These are phyloP conservation scores for Cephus pygmeus DNA, from an alignment of 2,888 invertebrate species.

Conservation along the genomic window DNA sequence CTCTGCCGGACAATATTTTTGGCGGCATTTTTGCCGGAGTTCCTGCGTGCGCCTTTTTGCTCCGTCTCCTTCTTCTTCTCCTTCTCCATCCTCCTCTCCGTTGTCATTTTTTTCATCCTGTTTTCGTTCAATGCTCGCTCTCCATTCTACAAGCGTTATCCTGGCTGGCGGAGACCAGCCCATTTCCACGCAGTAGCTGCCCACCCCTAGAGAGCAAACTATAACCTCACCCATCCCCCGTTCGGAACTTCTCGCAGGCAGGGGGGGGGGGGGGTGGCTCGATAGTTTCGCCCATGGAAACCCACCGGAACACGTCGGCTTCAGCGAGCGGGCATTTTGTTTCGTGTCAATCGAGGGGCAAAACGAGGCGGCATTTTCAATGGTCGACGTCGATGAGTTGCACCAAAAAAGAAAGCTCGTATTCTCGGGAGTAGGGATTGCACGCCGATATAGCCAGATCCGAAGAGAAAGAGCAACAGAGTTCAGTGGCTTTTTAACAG, in stretches of 20 bases:
- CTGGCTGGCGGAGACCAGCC: neutral
- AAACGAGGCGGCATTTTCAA: slow-evolving; percentile 24
- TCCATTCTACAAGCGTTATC: neutral
- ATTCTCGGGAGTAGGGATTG: neutral
- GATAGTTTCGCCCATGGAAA: neutral
- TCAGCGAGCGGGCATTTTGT: slow-evolving; percentile 7
- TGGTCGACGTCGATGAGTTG: neutral
- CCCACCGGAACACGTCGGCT: neutral
- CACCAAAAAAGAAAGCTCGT: neutral
- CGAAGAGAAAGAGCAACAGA: slow-evolving; percentile 29
- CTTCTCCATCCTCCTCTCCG: neutral
- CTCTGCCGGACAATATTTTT: slow-evolving; percentile 57
- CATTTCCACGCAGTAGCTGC: neutral
- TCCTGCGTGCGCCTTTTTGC: slow-evolving; percentile 30
- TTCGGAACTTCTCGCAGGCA: neutral
- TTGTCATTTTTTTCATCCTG: neutral
- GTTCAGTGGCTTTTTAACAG: slow-evolving; percentile 34
- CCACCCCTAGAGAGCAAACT: neutral
- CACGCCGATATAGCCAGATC: neutral
- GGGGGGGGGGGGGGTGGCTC: neutral
- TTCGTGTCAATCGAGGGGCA: slow-evolving; percentile 29
- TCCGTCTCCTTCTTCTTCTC: neutral
- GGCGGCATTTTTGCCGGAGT: slow-evolving; percentile 49
- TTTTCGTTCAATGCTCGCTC: neutral
- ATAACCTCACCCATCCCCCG: neutral